Base-by-base conservation (phyloP, 1,140 invertebrate genomes). In the Rhizoglyphus robini region DNA sequence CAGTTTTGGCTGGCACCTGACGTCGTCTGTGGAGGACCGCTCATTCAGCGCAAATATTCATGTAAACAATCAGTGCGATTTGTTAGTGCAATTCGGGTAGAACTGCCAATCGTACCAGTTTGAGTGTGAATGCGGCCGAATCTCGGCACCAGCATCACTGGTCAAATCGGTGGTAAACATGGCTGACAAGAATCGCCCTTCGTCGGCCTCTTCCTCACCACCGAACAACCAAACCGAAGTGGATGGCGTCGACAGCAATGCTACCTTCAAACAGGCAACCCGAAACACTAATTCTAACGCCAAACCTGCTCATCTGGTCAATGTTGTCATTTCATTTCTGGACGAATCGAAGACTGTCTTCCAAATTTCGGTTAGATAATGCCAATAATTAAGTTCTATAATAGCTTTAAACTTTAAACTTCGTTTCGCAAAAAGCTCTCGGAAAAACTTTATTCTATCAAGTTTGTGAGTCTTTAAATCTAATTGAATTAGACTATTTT, bases 401-500 rank as follows among this genome's bases (percentile, higher is more conserved):
- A 34, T 31, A 46, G 49, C 23, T 49, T 34, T 31, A 30, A 66
- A 51, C 15, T 31, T 65, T 4, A 29, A 41, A n/a, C 4, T 4
- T 31, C n/a, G 1, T 25, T 3, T 13, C 46, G 5, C 27, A 90
- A 31, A 97, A 97, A 80, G 90, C 92, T 68, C 75, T 89, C 54
- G 96, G 94, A 20, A 83, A 86, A 73, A 61, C 34, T 29, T 31
- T 69, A 70, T 67, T 69, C 82, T 82, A 32, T 29, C 77, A 91
- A 88, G 87, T 88, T 4, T 90, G 88, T 75, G 81, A 86, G 69
- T 82, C 83, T 62, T 75, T 91, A 67, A 86, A 85, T 36, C 88
- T 91, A 69, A 84, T 85, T 68, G 88, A 92, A 77, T 83, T 83
- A 66, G 88, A 91, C 75, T 92, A 91, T 75, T 90, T 91, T 74